Evolutionary conservation across 1,140 invertebrate genomes (phyloP).

Genomic region (Aphelinus atriplicis): DNA sequence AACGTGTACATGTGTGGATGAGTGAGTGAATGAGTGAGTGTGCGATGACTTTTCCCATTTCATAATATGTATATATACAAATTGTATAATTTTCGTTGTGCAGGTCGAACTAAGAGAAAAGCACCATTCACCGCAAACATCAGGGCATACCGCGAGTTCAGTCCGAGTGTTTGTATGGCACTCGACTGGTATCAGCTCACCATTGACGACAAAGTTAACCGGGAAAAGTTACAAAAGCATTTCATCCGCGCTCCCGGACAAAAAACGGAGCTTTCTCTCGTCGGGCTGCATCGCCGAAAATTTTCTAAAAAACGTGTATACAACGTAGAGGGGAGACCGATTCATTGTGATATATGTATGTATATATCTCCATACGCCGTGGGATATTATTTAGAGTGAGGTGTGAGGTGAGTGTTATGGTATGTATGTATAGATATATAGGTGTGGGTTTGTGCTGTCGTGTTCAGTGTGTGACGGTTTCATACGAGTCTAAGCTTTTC

Average conservation of each 20-base stretch:
- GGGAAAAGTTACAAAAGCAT: too few relatives aligned
- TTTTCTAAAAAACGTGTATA: background rate
- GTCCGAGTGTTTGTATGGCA: background rate
- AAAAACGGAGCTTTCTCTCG: conserved; percentile 7
- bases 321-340: conserved; percentile 7
- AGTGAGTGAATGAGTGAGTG: background rate
- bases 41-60: background rate
- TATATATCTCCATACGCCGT: background rate
- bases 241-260: too few relatives aligned
- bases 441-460: conserved; percentile 29
- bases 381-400: too few relatives aligned
- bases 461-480: conserved; percentile 35
- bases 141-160: background rate
- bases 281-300: background rate
- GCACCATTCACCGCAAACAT: background rate
- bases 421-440: conserved; percentile 12
- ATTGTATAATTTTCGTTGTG: background rate
- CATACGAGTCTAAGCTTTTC: conserved; percentile 26
- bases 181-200: too few relatives aligned
- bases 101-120: background rate
- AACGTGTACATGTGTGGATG: conserved; percentile 3
- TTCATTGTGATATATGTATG: background rate
- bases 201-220: too few relatives aligned
- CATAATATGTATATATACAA: background rate
- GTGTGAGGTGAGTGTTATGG: too few relatives aligned